Evolutionary conservation across 2,797 vertebrate species (phyloP).

Genomic region (Cuniculus paca): DNA sequence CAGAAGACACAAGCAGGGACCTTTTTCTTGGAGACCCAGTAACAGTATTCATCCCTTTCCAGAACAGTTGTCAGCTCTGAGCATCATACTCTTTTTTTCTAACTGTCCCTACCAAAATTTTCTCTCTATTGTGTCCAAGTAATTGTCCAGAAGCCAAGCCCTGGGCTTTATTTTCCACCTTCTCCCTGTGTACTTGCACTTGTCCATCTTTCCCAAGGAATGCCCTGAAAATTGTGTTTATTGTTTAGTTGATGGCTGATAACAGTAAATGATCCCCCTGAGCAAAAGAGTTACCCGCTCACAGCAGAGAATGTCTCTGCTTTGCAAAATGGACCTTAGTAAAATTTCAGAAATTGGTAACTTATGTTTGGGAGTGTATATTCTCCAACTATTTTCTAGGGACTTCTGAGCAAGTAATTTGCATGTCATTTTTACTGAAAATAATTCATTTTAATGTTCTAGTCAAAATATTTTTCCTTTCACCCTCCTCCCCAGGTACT

Average conservation of each 20-base stretch:
- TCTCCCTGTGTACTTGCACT: neutral
- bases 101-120: neutral
- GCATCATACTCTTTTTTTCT: neutral
- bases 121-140: neutral
- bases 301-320: neutral
- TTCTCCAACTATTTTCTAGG: neutral
- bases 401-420: neutral
- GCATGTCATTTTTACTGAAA: neutral
- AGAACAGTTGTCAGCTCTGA: neutral
- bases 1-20: neutral
- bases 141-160: neutral
- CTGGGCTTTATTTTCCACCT: neutral
- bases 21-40: neutral
- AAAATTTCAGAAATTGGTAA: constrained; percentile 16
- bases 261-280: neutral
- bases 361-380: neutral
- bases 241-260: neutral
- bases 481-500: neutral
- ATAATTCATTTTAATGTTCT: neutral
- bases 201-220: neutral
- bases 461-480: neutral
- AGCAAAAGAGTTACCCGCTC: neutral
- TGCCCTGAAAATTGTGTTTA: neutral
- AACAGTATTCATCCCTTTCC: neutral
- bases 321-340: neutral